Percentiles rank a stretch among this genome's conserved stretches.
Conservation (phyloP, 1,140 invertebrate species). For the Danaus melanippus region DNA sequence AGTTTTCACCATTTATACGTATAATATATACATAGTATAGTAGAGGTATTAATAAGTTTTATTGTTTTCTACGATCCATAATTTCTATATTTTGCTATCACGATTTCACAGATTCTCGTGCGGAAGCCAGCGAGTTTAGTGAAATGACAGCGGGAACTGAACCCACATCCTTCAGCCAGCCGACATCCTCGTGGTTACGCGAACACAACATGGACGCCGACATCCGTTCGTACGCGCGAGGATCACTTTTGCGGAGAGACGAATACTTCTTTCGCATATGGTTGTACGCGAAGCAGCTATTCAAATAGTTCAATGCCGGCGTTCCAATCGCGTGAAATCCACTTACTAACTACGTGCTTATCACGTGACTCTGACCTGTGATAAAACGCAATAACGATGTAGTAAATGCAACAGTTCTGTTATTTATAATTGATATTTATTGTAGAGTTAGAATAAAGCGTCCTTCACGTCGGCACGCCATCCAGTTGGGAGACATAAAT, state of each 20-base stretch:
- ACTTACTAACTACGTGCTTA: too few species aligned
- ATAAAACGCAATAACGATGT: conserved; percentile 13
- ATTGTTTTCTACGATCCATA: too few species aligned
- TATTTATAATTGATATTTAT: conserved; percentile 6
- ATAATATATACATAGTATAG: too few species aligned
- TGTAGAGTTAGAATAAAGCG: background rate
- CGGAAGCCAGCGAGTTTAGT: conserved; percentile 38
- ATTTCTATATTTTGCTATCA: too few species aligned
- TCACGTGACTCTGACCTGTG: conserved; percentile 4
- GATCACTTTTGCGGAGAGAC: conserved; percentile 84
- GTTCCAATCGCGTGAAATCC: background rate
- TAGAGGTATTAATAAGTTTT: too few species aligned
- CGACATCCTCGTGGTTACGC: conserved; percentile 92
- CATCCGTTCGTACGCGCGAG: conserved; percentile 88
- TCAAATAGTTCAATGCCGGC: conserved; percentile 54
- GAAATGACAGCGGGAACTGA: conserved; percentile 52
- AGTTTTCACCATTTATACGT: too few species aligned
- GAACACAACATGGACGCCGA: conserved; percentile 94
- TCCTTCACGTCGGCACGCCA: too few species aligned
- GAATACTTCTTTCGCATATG: conserved; percentile 97
- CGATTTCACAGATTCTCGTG: conserved; percentile 37
- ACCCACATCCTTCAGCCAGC: conserved; percentile 84
- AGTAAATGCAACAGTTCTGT: conserved; percentile 7
- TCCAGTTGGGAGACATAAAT: conserved; percentile 11
- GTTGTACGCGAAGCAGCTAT: conserved; percentile 87